phyloP scores from a whole-genome alignment of 2,113 vertebrate species.

The Origma solitaria region DNA sequence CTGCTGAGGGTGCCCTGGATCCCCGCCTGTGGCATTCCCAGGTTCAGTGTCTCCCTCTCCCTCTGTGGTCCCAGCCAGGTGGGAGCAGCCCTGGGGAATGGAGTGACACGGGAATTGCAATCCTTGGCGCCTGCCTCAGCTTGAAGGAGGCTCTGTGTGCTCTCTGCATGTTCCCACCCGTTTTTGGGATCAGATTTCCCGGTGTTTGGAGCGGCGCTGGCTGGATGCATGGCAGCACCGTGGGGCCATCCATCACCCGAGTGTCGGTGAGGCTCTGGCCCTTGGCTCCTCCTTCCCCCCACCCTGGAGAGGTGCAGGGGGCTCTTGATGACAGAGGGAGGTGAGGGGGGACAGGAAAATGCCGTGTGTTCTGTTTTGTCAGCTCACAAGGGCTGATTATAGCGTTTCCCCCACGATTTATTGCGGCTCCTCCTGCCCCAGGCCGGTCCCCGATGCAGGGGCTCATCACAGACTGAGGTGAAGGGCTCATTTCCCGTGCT shows the following conservation, averaged over 20 bases:
- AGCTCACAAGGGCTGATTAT: not conserved
- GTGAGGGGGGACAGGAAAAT: not conserved
- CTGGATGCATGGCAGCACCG: fast-evolving
- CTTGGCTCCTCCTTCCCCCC: not conserved
- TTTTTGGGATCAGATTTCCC: fast-evolving
- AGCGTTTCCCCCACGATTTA: not conserved
- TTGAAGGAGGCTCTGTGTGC: fast-evolving
- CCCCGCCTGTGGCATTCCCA: not conserved
- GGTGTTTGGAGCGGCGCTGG: not conserved
- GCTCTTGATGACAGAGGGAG: not conserved
- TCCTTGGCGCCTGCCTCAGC: not conserved
- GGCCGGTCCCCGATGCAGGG: not conserved
- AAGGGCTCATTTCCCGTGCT: not conserved
- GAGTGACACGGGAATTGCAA: fast-evolving
- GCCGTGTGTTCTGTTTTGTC: not conserved
- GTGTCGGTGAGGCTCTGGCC: not conserved
- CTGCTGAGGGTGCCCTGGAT: not conserved
- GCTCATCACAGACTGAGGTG: not conserved
- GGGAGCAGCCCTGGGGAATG: not conserved
- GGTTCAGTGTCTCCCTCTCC: not conserved
- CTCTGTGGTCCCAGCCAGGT: not conserved
- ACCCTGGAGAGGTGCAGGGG: not conserved
- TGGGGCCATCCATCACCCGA: fast-evolving
- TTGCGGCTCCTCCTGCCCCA: not conserved
- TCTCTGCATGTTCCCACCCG: fast-evolving